phyloP scores from a whole-genome alignment of 2,113 vertebrate species.

The Hypomesus transpacificus region DNA sequence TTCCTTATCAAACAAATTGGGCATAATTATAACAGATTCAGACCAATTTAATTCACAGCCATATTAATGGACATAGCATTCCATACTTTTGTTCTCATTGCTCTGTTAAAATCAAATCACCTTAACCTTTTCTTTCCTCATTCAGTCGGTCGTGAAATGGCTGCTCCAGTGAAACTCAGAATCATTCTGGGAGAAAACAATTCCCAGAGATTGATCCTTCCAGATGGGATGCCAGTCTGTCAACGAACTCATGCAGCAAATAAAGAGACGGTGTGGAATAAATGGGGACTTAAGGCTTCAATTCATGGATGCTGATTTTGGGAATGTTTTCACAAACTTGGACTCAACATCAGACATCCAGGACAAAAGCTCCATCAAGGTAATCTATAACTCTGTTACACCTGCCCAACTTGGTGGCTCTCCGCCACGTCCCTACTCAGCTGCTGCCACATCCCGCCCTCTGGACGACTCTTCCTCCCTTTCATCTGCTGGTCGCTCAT shows the following conservation, averaged over 20 bases:
- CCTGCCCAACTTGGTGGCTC: too few species aligned
- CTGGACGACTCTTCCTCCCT: too few species aligned
- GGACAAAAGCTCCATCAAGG: slow-evolving; percentile 23
- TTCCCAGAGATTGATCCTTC: slow-evolving; percentile 5
- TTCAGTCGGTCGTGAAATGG: too few species aligned
- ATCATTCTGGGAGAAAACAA: slow-evolving; percentile 22
- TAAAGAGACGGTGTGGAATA: slow-evolving; percentile 17
- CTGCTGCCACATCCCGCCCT: too few species aligned
- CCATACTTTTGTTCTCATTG: too few species aligned
- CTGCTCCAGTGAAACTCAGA: neutral
- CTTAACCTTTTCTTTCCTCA: slow-evolving; percentile 10
- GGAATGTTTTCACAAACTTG: slow-evolving; percentile 20
- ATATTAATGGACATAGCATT: too few species aligned
- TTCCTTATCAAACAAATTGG: too few species aligned
- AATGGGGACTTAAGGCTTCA: slow-evolving; percentile 21
- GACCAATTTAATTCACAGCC: too few species aligned
- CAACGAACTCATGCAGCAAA: slow-evolving; percentile 13
- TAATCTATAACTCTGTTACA: neutral
- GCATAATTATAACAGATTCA: too few species aligned
- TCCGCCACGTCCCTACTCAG: too few species aligned
- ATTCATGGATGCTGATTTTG: slow-evolving; percentile 24
- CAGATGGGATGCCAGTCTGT: slow-evolving; percentile 10
- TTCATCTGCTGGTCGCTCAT: too few species aligned
- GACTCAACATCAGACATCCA: slow-evolving; percentile 10
- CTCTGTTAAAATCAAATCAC: too few species aligned